Base-by-base conservation (phyloP, 2,113 vertebrate species). In the Triplophysa siluroides region DNA sequence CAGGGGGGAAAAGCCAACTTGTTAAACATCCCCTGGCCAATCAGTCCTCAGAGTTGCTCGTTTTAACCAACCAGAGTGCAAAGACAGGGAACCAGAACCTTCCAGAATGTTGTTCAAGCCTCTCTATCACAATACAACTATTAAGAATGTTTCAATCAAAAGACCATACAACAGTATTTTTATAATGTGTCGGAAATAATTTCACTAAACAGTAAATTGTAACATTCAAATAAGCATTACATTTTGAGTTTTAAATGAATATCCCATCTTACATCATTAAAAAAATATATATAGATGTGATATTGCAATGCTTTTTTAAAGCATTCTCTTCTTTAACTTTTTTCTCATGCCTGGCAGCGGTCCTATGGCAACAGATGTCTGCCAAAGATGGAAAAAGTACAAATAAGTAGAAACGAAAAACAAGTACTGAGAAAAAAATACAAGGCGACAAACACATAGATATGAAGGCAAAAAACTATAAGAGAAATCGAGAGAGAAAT, bases 361-460 rank as follows among this genome's bases (percentile, higher is more conserved):
- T 80, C 72, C 79, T 74, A 80, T 80, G 78, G 82, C 82, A 78
- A 81, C 68, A 73, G 62, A 81, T 74, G 68, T 81, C 63, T 81
- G 78, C 72, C 54, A 76, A 73, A 78, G 63, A 84, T 26, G 58
- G 63, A 81, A 84, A 78, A 50, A 72, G 78, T 50, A 68, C 78
- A 78, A 73, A 56, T 68, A 68, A 47, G 54, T 63, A 52, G 62
- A 81, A 65, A 78, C 13, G 47, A 75, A 78, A 60, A 72, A 72
- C 1, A 73, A 84, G 81, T 60, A 83, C 29, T n/a, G 19, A 12
- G 68, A 81, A 60, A 33, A 47, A 26, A 63, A 14, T 14, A 29
- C n/a, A 68, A 33, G 24, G 43, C 41, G n/a, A 14, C 23, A 70
- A 61, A 76, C 38, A 61, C 33, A 70, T 26, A 73, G 8, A 2